Evolutionary conservation across 53 echinoderm and acorn worm genomes (phyloP), one percentile per base, ranked within the genome.

Genomic region (Pentamera pediparva): DNA sequence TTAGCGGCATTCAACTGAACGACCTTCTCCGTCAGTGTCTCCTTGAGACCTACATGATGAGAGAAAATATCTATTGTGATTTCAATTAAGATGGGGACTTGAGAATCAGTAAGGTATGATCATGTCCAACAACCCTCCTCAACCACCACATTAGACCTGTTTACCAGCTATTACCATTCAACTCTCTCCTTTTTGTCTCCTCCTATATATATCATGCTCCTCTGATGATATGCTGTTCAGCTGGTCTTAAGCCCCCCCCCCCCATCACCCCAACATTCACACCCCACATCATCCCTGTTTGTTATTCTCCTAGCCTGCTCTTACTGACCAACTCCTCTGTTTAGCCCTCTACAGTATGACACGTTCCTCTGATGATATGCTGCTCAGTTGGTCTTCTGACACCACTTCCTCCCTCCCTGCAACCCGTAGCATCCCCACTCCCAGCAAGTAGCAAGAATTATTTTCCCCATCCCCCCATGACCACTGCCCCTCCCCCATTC

Each of bases 1-100:
- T 81, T 83, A 37, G 89, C 86, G 3, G 93, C 93, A n/a, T 93
- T 89, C 35, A 89, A n/a, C 71, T 89, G 83, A 15, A 93, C 47
- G 35, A 39, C 78, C 55, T 86, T 86, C 19, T 76, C 74, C 62
- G 84, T 83, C 31, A 81, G 47, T 2, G 80, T 76, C 37, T 93
- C 93, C 69, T 81, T 79, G 27, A 74, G 83, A 22, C 56, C 92
- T 92, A 65, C 15, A 43, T n/a, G n/a, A n/a, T n/a, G n/a, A n/a
- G n/a, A n/a, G n/a, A n/a, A n/a, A n/a, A n/a, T n/a, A n/a, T n/a
- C n/a, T n/a, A n/a, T n/a, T n/a, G n/a, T n/a, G n/a, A n/a, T n/a
- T n/a, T n/a, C n/a, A n/a, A n/a, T n/a, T n/a, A n/a, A n/a, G n/a
- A n/a, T n/a, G n/a, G n/a, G n/a, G n/a, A n/a, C n/a, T n/a, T n/a